These are phyloP conservation scores for Ectropis grisescens DNA, from an alignment of 1,140 invertebrate species.

Conservation along the genomic window DNA sequence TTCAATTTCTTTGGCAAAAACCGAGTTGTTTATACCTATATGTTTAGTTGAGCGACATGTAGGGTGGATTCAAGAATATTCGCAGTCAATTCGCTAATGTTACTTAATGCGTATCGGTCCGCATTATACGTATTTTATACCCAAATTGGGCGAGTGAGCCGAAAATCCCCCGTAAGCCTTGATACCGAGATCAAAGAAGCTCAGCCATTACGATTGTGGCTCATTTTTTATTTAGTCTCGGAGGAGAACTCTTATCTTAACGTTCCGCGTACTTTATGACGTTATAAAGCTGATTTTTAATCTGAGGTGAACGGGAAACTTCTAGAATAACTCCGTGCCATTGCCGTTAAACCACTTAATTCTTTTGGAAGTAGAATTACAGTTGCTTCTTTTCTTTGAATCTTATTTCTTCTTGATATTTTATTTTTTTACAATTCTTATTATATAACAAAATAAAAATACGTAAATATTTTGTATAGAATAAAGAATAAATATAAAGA, in stretches of 20 bases:
- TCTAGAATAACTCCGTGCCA: too few species aligned
- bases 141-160: slow-evolving; percentile 55
- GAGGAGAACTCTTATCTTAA: slow-evolving; percentile 60
- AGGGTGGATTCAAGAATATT: neutral
- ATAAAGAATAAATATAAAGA: too few species aligned
- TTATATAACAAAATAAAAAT: too few species aligned
- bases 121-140: slow-evolving; percentile 63
- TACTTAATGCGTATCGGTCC: slow-evolving; percentile 50
- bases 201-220: slow-evolving; percentile 61
- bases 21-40: neutral
- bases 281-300: slow-evolving; percentile 70
- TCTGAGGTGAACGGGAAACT: slow-evolving; percentile 45
- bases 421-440: too few species aligned
- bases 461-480: too few species aligned
- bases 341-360: too few species aligned
- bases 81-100: slow-evolving; percentile 58
- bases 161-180: slow-evolving; percentile 57
- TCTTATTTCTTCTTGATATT: too few species aligned
- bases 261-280: slow-evolving; percentile 59
- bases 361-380: too few species aligned
- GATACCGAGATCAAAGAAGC: slow-evolving; percentile 66
- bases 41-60: neutral
- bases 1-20: neutral
- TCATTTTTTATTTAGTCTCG: slow-evolving; percentile 66
- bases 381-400: too few species aligned